Evolutionary conservation across 2,113 vertebrate genomes (phyloP), one percentile per base, ranked within the genome.

Genomic region (Vimba vimba): DNA sequence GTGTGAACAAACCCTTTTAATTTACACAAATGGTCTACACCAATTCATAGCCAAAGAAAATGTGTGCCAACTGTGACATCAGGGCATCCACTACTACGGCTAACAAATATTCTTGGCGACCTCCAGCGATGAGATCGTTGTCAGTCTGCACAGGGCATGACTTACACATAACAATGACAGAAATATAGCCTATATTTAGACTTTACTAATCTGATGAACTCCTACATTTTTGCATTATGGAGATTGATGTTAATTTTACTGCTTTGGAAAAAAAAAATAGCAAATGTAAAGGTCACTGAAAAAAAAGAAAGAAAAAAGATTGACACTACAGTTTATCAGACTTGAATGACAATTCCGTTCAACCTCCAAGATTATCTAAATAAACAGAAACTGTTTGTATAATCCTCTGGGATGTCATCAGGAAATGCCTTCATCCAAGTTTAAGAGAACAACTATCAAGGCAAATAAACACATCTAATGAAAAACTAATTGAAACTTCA

Each of bases 341-440:
- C 4, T 6, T 79, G 52, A 79, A 59, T 79, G 52, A 59, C 52
- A 59, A 57, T 59, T 79, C 19, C n/a, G 52, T 30, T 79, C n/a
- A 13, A 0, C 30, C 11, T 79, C 76, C 77, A 74, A 73, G 30
- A 12, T 33, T 33, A 33, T 12, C 19, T 36, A 73, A 19, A 36
- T 17, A 73, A 74, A 86, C 68, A 73, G 17, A 68, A 45, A 33
- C 30, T 0, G 64, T 36, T 66, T 77, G 36, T 13, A 77, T 4
- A 77, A 19, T 52, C 76, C 50, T 23, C 45, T 21, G 47, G 62
- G 84, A 85, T 33, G 27, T 39, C 9, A 43, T 36, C 74, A 30
- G 74, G 81, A 87, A 87, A 83, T 79, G 64, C 75, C 52, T 84
- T 36, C 66, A 27, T 80, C 68, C 55, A 17, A 71, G 47, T 74